Conservation (phyloP, 1,140 invertebrate species). For the Andrena cerasifolii region DNA sequence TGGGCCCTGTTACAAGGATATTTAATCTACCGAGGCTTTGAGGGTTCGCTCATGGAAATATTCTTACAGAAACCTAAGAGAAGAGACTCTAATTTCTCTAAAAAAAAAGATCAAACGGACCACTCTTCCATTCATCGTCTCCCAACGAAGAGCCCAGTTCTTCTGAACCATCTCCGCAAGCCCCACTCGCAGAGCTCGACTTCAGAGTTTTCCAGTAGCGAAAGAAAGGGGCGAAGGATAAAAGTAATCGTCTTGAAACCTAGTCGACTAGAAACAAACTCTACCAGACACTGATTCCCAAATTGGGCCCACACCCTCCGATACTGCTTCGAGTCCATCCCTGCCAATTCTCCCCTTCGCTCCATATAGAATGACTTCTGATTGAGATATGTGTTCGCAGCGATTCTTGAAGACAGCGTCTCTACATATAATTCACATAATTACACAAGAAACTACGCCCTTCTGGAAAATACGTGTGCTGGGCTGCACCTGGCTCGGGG, state of each 20-base stretch:
- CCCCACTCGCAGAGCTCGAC: neutral
- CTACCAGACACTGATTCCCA: neutral
- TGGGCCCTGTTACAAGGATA: neutral
- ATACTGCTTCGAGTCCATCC: neutral
- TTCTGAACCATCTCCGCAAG: neutral
- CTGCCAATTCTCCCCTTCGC: neutral
- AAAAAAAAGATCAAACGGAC: neutral
- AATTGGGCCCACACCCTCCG: neutral
- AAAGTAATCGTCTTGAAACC: neutral
- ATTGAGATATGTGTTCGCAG: constrained; percentile 68
- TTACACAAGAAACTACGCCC: constrained; percentile 58
- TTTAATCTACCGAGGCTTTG: neutral
- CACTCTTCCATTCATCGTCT: no score
- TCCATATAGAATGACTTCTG: constrained; percentile 47
- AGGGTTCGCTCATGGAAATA: no score
- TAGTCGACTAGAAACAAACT: constrained; percentile 1
- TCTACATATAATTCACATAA: constrained; percentile 48
- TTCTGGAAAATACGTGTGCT: constrained; percentile 44
- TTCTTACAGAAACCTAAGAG: no score
- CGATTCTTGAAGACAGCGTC: constrained; percentile 50
- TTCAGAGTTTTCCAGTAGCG: neutral
- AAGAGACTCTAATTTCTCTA: no score
- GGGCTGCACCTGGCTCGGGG: neutral
- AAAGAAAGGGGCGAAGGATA: neutral
- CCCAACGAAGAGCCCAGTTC: neutral